Evolutionary conservation across 2,888 invertebrate genomes (phyloP).

Genomic region (Caenorhabditis auriculariae): DNA sequence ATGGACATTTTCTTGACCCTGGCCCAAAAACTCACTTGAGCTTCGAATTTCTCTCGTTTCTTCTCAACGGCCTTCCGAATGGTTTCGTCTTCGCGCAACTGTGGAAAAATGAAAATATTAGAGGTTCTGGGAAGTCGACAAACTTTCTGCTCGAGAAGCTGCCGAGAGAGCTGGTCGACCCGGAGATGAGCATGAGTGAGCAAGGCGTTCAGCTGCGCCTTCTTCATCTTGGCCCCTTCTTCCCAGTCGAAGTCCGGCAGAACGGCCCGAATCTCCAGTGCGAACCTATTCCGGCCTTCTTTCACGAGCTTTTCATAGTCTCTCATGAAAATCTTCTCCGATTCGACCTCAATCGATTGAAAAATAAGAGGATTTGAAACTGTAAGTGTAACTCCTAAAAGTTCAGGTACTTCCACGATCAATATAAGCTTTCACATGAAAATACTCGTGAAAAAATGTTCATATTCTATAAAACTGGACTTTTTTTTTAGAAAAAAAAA

Average conservation of each 20-base stretch:
- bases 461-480: too few relatives aligned
- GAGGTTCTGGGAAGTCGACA: not conserved
- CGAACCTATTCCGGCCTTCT: constrained; percentile 31
- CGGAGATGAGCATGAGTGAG: constrained; percentile 78
- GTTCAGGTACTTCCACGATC: too few relatives aligned
- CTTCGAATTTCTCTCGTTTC: constrained; percentile 21
- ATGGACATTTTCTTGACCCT: too few relatives aligned
- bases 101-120: not conserved
- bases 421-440: too few relatives aligned
- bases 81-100: constrained; percentile 26
- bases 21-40: too few relatives aligned
- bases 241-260: constrained; percentile 23
- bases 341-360: constrained; percentile 11
- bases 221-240: constrained; percentile 28
- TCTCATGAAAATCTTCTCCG: constrained; percentile 27
- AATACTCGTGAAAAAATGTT: too few relatives aligned
- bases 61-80: constrained; percentile 7
- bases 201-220: constrained; percentile 76
- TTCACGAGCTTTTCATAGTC: constrained; percentile 33
- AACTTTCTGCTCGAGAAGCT: constrained; percentile 28
- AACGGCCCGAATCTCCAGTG: constrained; percentile 26
- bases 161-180: constrained; percentile 33
- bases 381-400: too few relatives aligned
- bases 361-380: too few relatives aligned
- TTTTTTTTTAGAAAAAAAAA: too few relatives aligned